Conservation (phyloP, 2,888 invertebrate genomes). For the Hoplodrina ambigua region DNA sequence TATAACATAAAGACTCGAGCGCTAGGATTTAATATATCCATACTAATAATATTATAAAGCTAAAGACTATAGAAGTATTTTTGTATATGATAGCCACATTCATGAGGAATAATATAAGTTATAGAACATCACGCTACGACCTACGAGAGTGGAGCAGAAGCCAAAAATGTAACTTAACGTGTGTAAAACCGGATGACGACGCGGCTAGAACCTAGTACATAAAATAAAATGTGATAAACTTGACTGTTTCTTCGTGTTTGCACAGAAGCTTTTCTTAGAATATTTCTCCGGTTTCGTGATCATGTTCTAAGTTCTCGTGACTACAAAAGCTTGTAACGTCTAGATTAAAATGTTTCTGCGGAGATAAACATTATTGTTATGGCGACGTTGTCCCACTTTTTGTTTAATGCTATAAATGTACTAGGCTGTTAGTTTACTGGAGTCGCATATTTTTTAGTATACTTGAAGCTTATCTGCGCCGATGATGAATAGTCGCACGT, state of each 20-base stretch:
- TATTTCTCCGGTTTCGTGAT: conserved; percentile 54
- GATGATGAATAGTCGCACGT: too few species aligned
- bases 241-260: conserved; percentile 44
- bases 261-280: conserved; percentile 47
- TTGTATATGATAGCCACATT: too few species aligned
- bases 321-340: conserved; percentile 56
- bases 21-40: conserved; percentile 2
- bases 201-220: background rate
- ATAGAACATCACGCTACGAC: too few species aligned
- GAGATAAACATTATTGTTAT: conserved; percentile 57
- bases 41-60: too few species aligned
- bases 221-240: conserved; percentile 42
- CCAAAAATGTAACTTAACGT: too few species aligned
- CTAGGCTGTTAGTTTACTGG: conserved; percentile 6
- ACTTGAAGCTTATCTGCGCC: conserved; percentile 9
- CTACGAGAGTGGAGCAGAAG: too few species aligned
- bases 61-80: too few species aligned
- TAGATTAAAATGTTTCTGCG: conserved; percentile 55
- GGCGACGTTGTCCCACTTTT: conserved; percentile 44
- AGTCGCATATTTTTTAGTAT: conserved; percentile 21
- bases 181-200: too few species aligned
- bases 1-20: conserved; percentile 6
- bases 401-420: conserved; percentile 25
- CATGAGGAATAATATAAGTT: too few species aligned
- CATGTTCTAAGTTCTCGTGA: conserved; percentile 56